Conservation (phyloP, 2,113 vertebrate genomes). For the Vimba vimba region DNA sequence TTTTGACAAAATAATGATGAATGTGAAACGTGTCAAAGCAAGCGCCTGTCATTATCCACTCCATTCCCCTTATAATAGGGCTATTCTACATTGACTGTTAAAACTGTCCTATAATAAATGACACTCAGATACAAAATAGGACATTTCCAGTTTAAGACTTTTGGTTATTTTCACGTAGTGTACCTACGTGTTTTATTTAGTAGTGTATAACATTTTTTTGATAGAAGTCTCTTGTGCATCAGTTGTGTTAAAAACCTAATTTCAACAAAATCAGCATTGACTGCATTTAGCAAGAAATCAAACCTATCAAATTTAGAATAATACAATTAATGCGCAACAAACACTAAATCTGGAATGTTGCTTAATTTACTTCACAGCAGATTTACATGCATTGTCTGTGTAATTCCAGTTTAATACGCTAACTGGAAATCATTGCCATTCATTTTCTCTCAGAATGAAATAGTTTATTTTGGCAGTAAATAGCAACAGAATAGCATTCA, state of each 20-base stretch:
- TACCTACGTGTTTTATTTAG: too few relatives aligned
- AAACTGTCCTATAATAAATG: neutral
- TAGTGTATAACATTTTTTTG: neutral
- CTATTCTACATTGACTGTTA: neutral
- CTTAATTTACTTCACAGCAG: neutral
- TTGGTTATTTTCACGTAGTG: neutral
- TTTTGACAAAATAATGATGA: neutral
- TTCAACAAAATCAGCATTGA: neutral
- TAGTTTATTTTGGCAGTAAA: constrained; percentile 18
- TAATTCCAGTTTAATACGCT: neutral
- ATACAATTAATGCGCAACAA: too few relatives aligned
- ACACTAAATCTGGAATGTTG: neutral
- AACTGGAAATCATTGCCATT: neutral
- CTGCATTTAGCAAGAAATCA: neutral
- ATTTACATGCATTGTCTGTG: neutral
- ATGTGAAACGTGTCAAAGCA: neutral
- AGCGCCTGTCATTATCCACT: neutral
- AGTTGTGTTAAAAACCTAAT: neutral
- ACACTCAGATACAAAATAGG: neutral
- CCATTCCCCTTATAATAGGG: neutral
- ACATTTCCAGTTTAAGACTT: neutral
- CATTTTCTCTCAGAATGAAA: neutral
- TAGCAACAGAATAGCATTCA: neutral
- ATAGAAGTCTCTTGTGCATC: neutral
- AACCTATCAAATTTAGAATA: neutral